Conservation (phyloP, 2,113 vertebrate genomes). For the Piaya cayana region DNA sequence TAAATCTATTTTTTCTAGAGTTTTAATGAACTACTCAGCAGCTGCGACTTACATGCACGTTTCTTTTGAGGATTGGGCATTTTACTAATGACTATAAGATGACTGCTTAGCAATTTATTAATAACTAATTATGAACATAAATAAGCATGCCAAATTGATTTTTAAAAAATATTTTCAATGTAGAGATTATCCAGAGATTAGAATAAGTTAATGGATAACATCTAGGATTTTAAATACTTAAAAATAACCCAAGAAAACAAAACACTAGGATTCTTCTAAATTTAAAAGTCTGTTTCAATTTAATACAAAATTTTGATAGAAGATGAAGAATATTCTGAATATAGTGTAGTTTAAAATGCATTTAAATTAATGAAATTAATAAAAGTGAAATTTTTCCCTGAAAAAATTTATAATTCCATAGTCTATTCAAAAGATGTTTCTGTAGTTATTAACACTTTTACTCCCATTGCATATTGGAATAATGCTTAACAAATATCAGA, state of each 20-base stretch:
- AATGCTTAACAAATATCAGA: neutral
- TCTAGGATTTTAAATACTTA: neutral
- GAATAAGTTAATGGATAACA: neutral
- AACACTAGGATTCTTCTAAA: neutral
- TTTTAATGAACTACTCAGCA: neutral
- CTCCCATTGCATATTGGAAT: accelerated
- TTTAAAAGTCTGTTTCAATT: neutral
- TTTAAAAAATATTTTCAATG: neutral
- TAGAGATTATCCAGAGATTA: neutral
- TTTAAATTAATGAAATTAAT: neutral
- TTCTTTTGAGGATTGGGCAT: neutral
- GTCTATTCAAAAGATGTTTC: neutral
- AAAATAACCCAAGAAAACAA: neutral
- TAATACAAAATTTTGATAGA: neutral
- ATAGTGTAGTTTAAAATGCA: neutral
- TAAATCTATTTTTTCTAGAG: constrained; percentile 6
- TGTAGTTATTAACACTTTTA: neutral
- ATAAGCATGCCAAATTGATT: neutral
- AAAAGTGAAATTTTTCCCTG: no score
- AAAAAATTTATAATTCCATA: neutral
- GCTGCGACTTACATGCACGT: neutral
- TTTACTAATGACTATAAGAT: constrained; percentile 10
- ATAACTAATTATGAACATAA: neutral
- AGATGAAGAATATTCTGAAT: neutral
- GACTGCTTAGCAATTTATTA: neutral